Conservation (phyloP, 2,888 invertebrate genomes). For the Amblyjoppa proteus region DNA sequence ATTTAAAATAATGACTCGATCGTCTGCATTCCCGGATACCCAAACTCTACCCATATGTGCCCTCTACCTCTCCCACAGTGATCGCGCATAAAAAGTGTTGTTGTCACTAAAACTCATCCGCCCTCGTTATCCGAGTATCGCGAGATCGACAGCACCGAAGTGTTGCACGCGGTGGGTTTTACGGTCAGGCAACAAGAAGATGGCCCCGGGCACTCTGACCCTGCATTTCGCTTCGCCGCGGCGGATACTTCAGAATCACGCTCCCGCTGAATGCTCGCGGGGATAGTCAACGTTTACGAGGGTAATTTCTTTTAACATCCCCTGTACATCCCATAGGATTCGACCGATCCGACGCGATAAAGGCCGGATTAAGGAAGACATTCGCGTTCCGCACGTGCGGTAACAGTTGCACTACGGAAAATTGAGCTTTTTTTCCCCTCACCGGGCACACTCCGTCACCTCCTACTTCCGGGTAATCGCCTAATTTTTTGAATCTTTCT, state of each 20-base stretch:
- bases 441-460: neutral
- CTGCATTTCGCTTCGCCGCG: constrained; percentile 12
- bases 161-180: neutral
- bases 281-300: constrained; percentile 77
- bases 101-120: neutral
- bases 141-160: neutral
- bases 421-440: constrained; percentile 12
- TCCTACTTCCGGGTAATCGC: constrained; percentile 1
- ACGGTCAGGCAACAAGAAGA: constrained; percentile 20
- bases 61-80: neutral
- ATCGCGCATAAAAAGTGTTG: neutral
- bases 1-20: neutral
- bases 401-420: constrained; percentile 29
- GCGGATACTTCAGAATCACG: constrained; percentile 75
- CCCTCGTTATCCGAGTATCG: neutral
- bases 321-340: constrained; percentile 27
- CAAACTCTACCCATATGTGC: neutral
- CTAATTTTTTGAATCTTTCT: neutral
- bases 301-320: constrained; percentile 76
- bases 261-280: constrained; percentile 71
- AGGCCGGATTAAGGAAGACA: constrained; percentile 58
- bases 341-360: constrained; percentile 58
- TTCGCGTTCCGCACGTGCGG: neutral
- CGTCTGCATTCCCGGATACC: neutral
- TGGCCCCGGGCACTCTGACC: constrained; percentile 18